Evolutionary conservation across 1,140 invertebrate species (phyloP).

Genomic region (Vanessa atalanta): DNA sequence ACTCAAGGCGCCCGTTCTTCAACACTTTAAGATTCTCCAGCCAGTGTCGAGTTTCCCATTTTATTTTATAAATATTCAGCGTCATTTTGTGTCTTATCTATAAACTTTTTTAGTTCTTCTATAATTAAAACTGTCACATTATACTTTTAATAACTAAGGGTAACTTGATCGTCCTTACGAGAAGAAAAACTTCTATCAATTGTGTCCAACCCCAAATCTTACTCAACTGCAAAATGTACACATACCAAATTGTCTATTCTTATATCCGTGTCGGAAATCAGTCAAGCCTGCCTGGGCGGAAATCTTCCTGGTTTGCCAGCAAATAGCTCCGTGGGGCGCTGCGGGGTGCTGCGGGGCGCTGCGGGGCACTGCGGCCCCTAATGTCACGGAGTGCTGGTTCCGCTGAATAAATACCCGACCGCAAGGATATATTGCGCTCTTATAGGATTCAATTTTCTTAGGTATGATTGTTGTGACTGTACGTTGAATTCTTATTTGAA

Average conservation of each 20-base stretch:
- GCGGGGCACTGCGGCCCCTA: constrained; percentile 35
- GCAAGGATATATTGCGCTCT: constrained; percentile 54
- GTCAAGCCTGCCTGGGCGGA: constrained; percentile 49
- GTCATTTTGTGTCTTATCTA: constrained; percentile 25
- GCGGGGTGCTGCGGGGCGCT: constrained; percentile 57
- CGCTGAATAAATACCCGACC: constrained; percentile 45
- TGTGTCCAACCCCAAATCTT: background rate
- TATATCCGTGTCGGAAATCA: constrained; percentile 42
- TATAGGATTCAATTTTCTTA: constrained; percentile 53
- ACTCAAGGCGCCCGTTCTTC: constrained; percentile 34
- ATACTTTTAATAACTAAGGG: background rate
- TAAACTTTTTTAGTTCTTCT: background rate
- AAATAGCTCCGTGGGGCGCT: constrained; percentile 63
- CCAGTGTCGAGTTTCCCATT: constrained; percentile 33
- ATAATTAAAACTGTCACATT: background rate
- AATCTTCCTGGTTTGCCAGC: constrained; percentile 59
- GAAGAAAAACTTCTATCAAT: background rate
- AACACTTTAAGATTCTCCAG: constrained; percentile 29
- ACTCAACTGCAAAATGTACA: constrained; percentile 11
- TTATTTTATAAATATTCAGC: constrained; percentile 28
- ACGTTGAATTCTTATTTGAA: background rate
- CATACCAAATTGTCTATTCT: constrained; percentile 29
- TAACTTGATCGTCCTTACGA: no score
- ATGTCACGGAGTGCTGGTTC: constrained; percentile 40
- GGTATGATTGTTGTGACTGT: constrained; percentile 1